These are phyloP conservation scores for Acrossocheilus wenchowensis DNA, from an alignment of 2,797 vertebrate genomes.

Conservation along the genomic window DNA sequence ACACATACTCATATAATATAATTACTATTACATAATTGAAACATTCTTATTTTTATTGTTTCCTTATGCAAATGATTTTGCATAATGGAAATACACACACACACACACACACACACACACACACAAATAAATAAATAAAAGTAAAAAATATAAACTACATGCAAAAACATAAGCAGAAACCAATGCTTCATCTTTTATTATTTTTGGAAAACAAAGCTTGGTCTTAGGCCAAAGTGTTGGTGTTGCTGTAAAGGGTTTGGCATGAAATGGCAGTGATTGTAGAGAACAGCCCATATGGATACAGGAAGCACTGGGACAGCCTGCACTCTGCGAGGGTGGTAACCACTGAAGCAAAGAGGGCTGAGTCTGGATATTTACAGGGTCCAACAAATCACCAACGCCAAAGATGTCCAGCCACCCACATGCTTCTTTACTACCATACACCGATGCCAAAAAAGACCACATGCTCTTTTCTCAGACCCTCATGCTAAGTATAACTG, in stretches of 20 bases:
- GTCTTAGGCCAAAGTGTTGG: slow-evolving; percentile 1
- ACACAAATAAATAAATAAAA: neutral
- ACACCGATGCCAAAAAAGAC: slow-evolving; percentile 36
- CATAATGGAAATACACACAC: neutral
- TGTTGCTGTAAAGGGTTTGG: slow-evolving; percentile 32
- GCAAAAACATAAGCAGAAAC: neutral
- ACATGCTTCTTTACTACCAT: slow-evolving; percentile 49
- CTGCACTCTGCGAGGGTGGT: slow-evolving; percentile 51
- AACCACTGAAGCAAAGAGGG: slow-evolving; percentile 49
- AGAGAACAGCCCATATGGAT: slow-evolving; percentile 56
- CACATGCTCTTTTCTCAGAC: slow-evolving; percentile 8
- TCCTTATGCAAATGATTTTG: too few relatives aligned
- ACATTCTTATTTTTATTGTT: too few relatives aligned
- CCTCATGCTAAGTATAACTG: slow-evolving; percentile 25
- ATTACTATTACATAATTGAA: neutral
- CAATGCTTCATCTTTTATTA: neutral
- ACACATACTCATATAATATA: neutral
- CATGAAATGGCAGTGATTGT: slow-evolving; percentile 30
- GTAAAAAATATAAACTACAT: neutral
- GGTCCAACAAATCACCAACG: slow-evolving; percentile 39
- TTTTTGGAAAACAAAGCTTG: slow-evolving; percentile 21
- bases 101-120: too few relatives aligned
- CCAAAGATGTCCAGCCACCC: slow-evolving; percentile 45
- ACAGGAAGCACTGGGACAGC: slow-evolving; percentile 60
- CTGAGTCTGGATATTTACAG: slow-evolving; percentile 41